phyloP scores from a whole-genome alignment of 2,888 invertebrate species.

The Argynnis bischoffii region DNA sequence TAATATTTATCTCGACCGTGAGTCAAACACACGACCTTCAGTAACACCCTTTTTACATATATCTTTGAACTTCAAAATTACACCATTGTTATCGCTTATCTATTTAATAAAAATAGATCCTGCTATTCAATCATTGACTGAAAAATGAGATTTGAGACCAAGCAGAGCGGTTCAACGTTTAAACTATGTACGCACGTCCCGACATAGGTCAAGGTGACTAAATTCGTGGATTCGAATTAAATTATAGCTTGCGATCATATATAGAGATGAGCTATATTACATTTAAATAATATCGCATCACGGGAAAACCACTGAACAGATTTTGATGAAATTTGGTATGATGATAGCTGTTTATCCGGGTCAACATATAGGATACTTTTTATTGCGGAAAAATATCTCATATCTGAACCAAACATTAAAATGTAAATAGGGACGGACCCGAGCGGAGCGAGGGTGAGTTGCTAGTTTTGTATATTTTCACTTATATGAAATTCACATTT shows the following conservation, averaged over 20 bases:
- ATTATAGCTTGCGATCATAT: not conserved
- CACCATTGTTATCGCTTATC: constrained; percentile 14
- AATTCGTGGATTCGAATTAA: not conserved
- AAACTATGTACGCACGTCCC: constrained; percentile 5
- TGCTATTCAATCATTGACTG: constrained; percentile 1
- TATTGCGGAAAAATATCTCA: too few species aligned
- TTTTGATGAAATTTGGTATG: too few species aligned
- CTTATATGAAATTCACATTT: too few species aligned
- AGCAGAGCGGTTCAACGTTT: constrained; percentile 4
- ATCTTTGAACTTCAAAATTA: not conserved
- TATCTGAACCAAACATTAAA: too few species aligned
- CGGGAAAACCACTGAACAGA: too few species aligned
- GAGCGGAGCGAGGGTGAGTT: too few species aligned
- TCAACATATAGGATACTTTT: too few species aligned
- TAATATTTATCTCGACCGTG: not conserved
- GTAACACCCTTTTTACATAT: not conserved
- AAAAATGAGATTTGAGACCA: not conserved
- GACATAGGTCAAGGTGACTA: constrained; percentile 18
- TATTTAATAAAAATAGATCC: constrained; percentile 14
- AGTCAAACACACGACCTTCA: not conserved
- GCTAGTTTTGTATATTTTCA: too few species aligned
- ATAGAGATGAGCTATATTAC: too few species aligned
- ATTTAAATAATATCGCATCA: too few species aligned
- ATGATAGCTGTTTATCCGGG: too few species aligned
- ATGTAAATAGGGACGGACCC: too few species aligned